phyloP scores from a whole-genome alignment of 1,140 invertebrate genomes.

The Bombus sibiricus region DNA sequence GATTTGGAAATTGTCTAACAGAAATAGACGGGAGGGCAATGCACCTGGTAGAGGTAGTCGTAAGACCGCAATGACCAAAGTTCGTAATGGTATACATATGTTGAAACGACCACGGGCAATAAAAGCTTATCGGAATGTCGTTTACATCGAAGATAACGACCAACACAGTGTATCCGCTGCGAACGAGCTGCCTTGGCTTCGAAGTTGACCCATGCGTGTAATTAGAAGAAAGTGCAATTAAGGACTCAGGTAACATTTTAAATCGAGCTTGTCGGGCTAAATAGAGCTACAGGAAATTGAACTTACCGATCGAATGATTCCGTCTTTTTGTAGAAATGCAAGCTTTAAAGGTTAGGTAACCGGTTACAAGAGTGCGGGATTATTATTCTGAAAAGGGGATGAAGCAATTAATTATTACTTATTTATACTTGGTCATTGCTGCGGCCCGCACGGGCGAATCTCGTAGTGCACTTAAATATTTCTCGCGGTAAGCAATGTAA shows the following conservation, averaged over 20 bases:
- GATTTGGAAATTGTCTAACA: conserved; percentile 53
- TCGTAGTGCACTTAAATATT: conserved; percentile 58
- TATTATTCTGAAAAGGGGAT: background rate
- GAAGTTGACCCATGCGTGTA: conserved; percentile 26
- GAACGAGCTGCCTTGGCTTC: background rate
- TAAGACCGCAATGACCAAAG: conserved; percentile 70
- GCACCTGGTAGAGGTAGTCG: conserved; percentile 62
- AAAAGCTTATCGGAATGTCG: conserved; percentile 26
- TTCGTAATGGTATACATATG: conserved; percentile 34
- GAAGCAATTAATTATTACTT: conserved; percentile 9
- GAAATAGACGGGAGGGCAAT: conserved; percentile 20
- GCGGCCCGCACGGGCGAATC: conserved; percentile 33
- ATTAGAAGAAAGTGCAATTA: conserved; percentile 67
- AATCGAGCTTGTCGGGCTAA: conserved; percentile 46
- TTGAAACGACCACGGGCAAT: conserved; percentile 13
- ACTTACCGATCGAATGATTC: conserved; percentile 26
- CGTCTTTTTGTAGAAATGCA: conserved; percentile 41
- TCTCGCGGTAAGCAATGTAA: conserved; percentile 47
- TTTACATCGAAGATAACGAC: conserved; percentile 13
- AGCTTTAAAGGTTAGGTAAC: conserved; percentile 4
- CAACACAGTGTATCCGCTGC: background rate
- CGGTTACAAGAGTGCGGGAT: background rate
- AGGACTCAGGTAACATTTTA: conserved; percentile 59
- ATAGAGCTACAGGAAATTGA: conserved; percentile 21
- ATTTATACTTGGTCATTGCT: conserved; percentile 62